Base-by-base conservation (phyloP, 1,140 invertebrate species). In the Aphis craccivora region DNA sequence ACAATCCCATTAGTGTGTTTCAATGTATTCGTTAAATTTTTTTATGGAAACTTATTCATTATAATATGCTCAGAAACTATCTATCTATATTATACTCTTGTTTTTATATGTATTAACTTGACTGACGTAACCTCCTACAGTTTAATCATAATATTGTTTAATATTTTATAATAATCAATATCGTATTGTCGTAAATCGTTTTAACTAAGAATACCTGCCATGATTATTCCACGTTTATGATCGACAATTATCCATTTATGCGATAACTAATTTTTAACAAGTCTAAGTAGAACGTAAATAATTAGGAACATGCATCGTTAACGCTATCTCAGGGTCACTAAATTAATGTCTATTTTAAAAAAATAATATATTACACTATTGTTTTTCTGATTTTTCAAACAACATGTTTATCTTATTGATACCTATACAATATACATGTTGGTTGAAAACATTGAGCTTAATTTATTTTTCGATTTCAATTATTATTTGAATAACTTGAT, bases 191-290 rank as follows among this genome's bases (percentile, higher is more conserved):
- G 14, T 67, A n/a, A 67, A 67, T n/a, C n/a, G 60, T 67, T 67
- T 67, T 67, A n/a, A 14, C 60, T 67, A n/a, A 67, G 60, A 67
- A 67, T 67, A 67, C 30, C 60, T 67, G 14, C 60, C 30, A n/a
- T 25, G 55, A 60, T 60, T 60, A 60, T 30, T 60, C 25, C 25
- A 30, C 25, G 60, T 30, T n/a, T 67, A 67, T 67, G 60, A 67
- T 67, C n/a, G 60, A 67, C 60, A n/a, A 67, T 67, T 67, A 67
- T 67, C 30, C 60, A 67, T 67, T 67, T n/a, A n/a, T 67, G n/a
- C 60, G 30, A 67, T 67, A 67, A n/a, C 60, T n/a, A 67, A 67
- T 67, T 67, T 67, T 67, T 67, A 67, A 67, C 60, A n/a, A n/a
- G 60, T 67, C 60, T 67, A 18, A 67, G 60, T 67, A 67, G 60